Base-by-base conservation (phyloP, 2,113 vertebrate genomes). In the Pedetes capensis region DNA sequence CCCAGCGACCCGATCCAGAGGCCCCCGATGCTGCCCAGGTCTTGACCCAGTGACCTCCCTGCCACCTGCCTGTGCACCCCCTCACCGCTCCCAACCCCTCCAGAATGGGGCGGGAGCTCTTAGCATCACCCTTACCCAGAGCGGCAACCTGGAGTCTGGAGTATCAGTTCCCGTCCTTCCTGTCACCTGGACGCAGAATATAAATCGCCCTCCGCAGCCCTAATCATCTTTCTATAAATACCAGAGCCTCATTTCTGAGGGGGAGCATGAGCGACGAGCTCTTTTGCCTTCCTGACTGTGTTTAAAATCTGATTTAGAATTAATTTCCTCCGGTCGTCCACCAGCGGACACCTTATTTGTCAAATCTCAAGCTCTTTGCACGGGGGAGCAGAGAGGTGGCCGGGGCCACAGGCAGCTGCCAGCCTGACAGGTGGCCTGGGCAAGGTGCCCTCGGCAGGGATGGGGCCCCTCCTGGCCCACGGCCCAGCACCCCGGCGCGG, bases 181-280 rank as follows among this genome's bases (percentile, higher is more conserved):
- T 17, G 22, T 97, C 96, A 96, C 95, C 96, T 97, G 96, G 96
- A 97, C 93, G 82, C 90, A 95, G 97, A 96, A 97, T 98, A 97
- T 98, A 98, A 98, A 98, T 98, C 98, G 97, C 98, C 97, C 94
- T 96, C 96, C 17, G 61, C 51, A 87, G 97, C 94, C 97, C 97
- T 98, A 98, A 98, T 98, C 98, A 98, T 98, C 97, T 98, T 98
- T 98, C 98, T 98, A 98, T 98, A 98, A 98, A 98, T 98, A 98
- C 71, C 97, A 96, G 97, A 98, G 93, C 96, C 97, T 92, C 96
- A 94, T 97, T 97, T 97, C 53, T 3, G 91, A 88, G 87, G 96
- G 91, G 95, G 85, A 37, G 23, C 66, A 66, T 85, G 96, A 96
- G 89, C 96, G n/a, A 74, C 64, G 37, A 95, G 96, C 95, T 95